Evolutionary conservation across 2,888 invertebrate genomes (phyloP).

Genomic region (Orthonevra nobilis): DNA sequence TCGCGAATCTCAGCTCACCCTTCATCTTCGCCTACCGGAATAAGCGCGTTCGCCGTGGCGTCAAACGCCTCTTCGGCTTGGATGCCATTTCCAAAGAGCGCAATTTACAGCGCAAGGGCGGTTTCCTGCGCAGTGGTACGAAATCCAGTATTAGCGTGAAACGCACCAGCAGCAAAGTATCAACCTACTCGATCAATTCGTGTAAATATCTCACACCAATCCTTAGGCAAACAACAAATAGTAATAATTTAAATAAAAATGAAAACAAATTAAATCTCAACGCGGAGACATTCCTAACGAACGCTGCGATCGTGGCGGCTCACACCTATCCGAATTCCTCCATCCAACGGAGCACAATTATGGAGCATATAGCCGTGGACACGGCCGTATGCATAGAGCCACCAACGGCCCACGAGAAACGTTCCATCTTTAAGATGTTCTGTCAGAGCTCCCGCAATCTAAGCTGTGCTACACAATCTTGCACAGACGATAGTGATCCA

Average conservation of each 20-base stretch:
- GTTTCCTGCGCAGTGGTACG: conserved; percentile 72
- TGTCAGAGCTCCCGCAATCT: conserved; percentile 79
- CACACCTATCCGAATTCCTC: conserved; percentile 45
- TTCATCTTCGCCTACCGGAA: conserved; percentile 80
- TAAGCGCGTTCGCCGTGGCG: conserved; percentile 80
- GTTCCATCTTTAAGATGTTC: conserved; percentile 77
- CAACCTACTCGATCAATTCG: conserved; percentile 79
- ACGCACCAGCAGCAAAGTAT: conserved; percentile 78
- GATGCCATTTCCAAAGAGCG: conserved; percentile 75
- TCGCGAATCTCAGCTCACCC: conserved; percentile 79
- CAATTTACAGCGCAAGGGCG: conserved; percentile 75
- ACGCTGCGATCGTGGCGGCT: conserved; percentile 7
- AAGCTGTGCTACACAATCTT: conserved; percentile 76
- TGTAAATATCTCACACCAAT: conserved; percentile 77
- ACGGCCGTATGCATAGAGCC: conserved; percentile 70
- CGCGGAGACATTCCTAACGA: conserved; percentile 58
- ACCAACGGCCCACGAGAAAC: conserved; percentile 65
- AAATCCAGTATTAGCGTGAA: conserved; percentile 75
- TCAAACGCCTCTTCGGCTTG: conserved; percentile 78
- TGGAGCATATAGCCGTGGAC: conserved; percentile 56
- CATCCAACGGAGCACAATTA: conserved; percentile 45
- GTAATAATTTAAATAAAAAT: conserved; percentile 51
- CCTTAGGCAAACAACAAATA: conserved; percentile 59
- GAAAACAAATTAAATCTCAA: conserved; percentile 38
- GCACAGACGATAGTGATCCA: conserved; percentile 75